Evolutionary conservation across 2,888 invertebrate genomes (phyloP).

Genomic region (Callosobruchus maculatus): DNA sequence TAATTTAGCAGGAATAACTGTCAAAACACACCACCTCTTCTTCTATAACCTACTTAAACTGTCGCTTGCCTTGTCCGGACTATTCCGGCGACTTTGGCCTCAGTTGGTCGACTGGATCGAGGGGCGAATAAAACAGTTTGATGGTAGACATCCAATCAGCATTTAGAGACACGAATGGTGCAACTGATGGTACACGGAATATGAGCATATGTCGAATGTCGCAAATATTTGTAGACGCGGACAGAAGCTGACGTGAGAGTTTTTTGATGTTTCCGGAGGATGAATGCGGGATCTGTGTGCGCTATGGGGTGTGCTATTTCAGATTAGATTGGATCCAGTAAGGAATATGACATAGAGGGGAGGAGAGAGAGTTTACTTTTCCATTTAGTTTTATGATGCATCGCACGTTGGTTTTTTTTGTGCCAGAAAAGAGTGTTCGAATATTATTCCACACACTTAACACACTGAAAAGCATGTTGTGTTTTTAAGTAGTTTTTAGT

Average conservation of each 20-base stretch:
- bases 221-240: slow-evolving; percentile 38
- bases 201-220: slow-evolving; percentile 36
- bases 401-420: neutral
- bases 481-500: no score
- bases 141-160: slow-evolving; percentile 48
- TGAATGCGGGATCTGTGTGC: neutral
- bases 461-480: no score
- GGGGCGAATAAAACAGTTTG: slow-evolving; percentile 45
- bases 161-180: slow-evolving; percentile 44
- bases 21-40: no score
- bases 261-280: neutral
- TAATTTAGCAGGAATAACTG: no score
- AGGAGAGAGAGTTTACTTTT: neutral
- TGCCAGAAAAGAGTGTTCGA: no score
- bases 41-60: no score
- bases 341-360: neutral
- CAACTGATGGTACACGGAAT: slow-evolving; percentile 36
- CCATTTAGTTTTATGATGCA: neutral
- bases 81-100: neutral
- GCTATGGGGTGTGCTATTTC: neutral
- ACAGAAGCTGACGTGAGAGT: slow-evolving; percentile 1
- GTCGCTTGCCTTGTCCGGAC: no score
- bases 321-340: neutral
- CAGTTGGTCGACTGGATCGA: neutral
- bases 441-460: no score